phyloP scores from a whole-genome alignment of 2,113 vertebrate genomes.

The Gila orcuttii region DNA sequence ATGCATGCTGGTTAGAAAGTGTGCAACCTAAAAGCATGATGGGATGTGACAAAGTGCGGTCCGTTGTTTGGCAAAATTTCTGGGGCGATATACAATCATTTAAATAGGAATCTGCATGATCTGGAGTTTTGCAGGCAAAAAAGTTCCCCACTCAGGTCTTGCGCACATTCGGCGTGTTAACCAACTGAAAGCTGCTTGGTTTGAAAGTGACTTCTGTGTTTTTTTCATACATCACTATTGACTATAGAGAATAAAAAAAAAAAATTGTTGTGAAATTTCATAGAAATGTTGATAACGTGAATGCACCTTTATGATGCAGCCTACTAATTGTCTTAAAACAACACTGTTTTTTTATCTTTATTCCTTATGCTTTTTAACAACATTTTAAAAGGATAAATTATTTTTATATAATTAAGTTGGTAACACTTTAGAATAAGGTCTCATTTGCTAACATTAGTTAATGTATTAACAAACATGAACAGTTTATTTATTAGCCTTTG shows the following conservation, averaged over 20 bases:
- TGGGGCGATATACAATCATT: not conserved
- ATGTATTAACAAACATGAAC: too few species aligned
- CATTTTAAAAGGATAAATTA: not conserved
- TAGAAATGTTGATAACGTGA: not conserved
- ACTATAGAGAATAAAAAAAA: not conserved
- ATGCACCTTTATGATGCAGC: not conserved
- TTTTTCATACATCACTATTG: not conserved
- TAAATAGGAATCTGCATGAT: too few species aligned
- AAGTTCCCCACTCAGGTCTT: too few species aligned
- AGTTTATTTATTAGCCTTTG: too few species aligned
- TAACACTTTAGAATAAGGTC: too few species aligned
- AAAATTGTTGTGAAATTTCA: not conserved
- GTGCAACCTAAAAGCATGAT: not conserved
- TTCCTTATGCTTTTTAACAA: not conserved
- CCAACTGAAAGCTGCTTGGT: not conserved
- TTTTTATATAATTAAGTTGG: not conserved
- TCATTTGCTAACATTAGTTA: too few species aligned
- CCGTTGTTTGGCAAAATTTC: not conserved
- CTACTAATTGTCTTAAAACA: not conserved
- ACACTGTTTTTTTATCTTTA: not conserved
- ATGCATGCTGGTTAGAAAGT: constrained; percentile 1
- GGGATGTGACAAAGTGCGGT: not conserved
- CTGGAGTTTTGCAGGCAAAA: too few species aligned
- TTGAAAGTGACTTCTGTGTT: not conserved
- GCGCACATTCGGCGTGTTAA: not conserved